These are phyloP conservation scores for Drosophila punjabiensis DNA, from an alignment of 1,140 invertebrate species.

Conservation along the genomic window DNA sequence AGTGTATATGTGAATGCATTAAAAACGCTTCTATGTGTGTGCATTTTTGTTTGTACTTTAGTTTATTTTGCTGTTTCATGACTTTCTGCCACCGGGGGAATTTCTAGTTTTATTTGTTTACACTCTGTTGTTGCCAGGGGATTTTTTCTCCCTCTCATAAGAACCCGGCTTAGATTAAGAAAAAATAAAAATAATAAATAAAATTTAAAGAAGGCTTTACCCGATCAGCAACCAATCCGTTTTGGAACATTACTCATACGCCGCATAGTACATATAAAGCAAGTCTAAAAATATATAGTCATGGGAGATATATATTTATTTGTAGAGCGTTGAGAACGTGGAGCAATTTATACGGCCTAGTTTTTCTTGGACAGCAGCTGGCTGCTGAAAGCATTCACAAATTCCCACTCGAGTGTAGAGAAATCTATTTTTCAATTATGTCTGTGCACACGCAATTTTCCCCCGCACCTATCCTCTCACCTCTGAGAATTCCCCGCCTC, in stretches of 20 bases:
- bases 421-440: constrained; percentile 55
- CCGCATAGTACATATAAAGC: constrained; percentile 18
- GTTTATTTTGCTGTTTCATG: constrained; percentile 26
- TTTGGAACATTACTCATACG: constrained; percentile 62
- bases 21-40: constrained; percentile 10
- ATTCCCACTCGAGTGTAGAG: constrained; percentile 32
- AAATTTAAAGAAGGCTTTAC: not conserved
- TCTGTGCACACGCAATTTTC: constrained; percentile 14
- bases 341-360: constrained; percentile 64
- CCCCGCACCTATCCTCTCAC: constrained; percentile 1
- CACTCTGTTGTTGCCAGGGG: constrained; percentile 14
- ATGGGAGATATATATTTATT: constrained; percentile 13
- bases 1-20: constrained; percentile 18
- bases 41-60: constrained; percentile 15
- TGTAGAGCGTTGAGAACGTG: constrained; percentile 31
- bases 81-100: constrained; percentile 22
- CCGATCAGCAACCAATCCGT: not conserved
- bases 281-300: constrained; percentile 74
- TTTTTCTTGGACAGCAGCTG: constrained; percentile 68
- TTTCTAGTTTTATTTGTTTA: constrained; percentile 32
- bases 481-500: constrained; percentile 9
- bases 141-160: constrained; percentile 10
- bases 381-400: constrained; percentile 39
- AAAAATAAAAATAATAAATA: not conserved
- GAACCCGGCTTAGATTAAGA: not conserved